Evolutionary conservation across 2,797 vertebrate genomes (phyloP).

Genomic region (Sciaenops ocellatus): DNA sequence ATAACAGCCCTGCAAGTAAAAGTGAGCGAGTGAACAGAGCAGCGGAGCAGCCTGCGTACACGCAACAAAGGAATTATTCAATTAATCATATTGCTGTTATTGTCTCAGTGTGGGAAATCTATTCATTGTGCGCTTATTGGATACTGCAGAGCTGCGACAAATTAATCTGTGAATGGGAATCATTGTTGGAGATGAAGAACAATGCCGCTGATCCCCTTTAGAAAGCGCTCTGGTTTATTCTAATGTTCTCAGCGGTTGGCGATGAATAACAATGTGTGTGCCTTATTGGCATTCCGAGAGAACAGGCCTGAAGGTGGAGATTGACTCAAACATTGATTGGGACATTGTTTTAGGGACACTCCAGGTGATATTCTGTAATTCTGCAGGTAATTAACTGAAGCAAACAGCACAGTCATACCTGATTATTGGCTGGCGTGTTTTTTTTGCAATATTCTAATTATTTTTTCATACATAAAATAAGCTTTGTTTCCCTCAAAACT

Average conservation of each 20-base stretch:
- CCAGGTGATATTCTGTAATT: slow-evolving; percentile 9
- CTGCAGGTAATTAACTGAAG: not conserved
- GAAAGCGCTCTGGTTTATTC: slow-evolving; percentile 20
- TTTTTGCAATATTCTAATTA: not conserved
- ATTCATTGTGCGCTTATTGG: slow-evolving; percentile 40
- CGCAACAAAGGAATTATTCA: slow-evolving; percentile 31
- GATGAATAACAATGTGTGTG: slow-evolving; percentile 3
- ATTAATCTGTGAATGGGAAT: slow-evolving; percentile 37
- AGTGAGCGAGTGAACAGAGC: not conserved
- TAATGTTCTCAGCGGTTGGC: not conserved
- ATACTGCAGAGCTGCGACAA: slow-evolving; percentile 37
- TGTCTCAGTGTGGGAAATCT: slow-evolving; percentile 26
- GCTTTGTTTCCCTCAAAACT: not conserved
- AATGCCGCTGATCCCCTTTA: slow-evolving; percentile 24
- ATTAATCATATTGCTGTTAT: slow-evolving; percentile 27
- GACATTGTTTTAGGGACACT: slow-evolving; percentile 8
- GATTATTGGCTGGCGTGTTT: not conserved
- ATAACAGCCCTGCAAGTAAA: not conserved
- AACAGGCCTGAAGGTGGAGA: not conserved
- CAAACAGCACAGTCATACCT: not conserved
- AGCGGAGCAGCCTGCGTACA: not conserved
- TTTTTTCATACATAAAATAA: not conserved
- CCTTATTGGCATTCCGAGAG: slow-evolving; percentile 3
- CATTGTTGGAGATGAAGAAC: slow-evolving; percentile 22
- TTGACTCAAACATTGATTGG: slow-evolving; percentile 24